Base-by-base conservation (phyloP, 2,888 invertebrate species). In the Endotricha flammealis region DNA sequence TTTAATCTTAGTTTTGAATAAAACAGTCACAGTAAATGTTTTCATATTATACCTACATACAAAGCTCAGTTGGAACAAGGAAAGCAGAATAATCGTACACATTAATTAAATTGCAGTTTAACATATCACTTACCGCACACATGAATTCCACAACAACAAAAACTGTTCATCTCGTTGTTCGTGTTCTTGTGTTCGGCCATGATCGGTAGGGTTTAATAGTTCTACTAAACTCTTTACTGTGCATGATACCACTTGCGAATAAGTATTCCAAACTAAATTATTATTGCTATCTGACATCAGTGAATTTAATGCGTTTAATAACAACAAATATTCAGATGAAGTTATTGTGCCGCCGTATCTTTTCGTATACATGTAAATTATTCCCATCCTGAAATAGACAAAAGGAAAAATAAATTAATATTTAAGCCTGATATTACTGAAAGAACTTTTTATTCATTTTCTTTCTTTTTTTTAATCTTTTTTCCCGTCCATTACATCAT, bases 91-190 rank as follows among this genome's bases (percentile, higher is more conserved):
- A 16, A 16, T 16, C 16, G 6, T 16, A 4, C 6, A 27, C 11
- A 3, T 4, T 17, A 29, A 10, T 24, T 6, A 4, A 28, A 12
- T 2, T 25, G n/a, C n/a, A n/a, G n/a, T n/a, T n/a, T n/a, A n/a
- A n/a, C n/a, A n/a, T n/a, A n/a, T n/a, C n/a, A 29, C 52, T 59
- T 55, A 82, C 87, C 86, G 77, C 6, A 83, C 68, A 56, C 77
- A 78, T 4, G 73, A 64, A 52, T 76, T 83, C 85, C 85, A 87
- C 2, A 87, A 43, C 1, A 61, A 59, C 9, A 68, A 29, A 12
- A 48, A 38, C 20, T 46, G 49, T 17, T 56, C 56, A 41, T 48
- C 48, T 9, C 64, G 55, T 10, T 55, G 50, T 29, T 49, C 53
- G 39, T 49, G n/a, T n/a, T n/a, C n/a, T n/a, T n/a, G n/a, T n/a